Evolutionary conservation across 2,888 invertebrate genomes (phyloP), one percentile per base, ranked within the genome.

Genomic region (Notocelia uddmanniana): DNA sequence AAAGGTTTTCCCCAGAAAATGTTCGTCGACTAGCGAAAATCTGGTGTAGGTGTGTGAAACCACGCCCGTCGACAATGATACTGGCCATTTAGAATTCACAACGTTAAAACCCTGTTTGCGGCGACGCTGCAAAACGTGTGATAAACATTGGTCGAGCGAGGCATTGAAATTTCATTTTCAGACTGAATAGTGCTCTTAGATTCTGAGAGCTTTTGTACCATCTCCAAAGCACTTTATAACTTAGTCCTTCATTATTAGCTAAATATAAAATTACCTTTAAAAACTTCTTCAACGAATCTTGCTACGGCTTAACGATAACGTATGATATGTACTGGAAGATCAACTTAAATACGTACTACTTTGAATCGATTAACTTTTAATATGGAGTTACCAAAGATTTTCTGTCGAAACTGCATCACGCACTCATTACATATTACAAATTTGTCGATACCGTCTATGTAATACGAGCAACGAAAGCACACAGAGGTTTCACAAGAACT

Each of bases 401-500:
- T 57, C 72, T 81, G 77, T 80, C 74, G 76, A 74, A 83, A 84
- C 76, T 78, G 72, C 80, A 83, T 81, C 77, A 80, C 74, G 77
- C 77, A 77, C 79, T 83, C 82, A 85, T 87, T 85, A 60, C 45
- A 60, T 60, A 83, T 85, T 84, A 84, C 80, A 77, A 84, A 86
- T 87, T 87, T 83, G 83, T 82, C 81, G 84, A 85, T 81, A 82
- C 75, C 76, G 79, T 81, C 78, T 81, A 81, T 85, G 85, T 85
- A 86, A 84, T 80, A 79, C 80, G 79, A 85, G 80, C 81, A 84
- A 85, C 84, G 86, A 89, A 92, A 91, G 88, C 89, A 85, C 85
- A 80, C 79, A 76, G 81, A 76, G 78, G 86, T 91, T 92, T 89
- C 92, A 87, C 89, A 92, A 92, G 88, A 86, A 88, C 85, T 84